These are phyloP conservation scores for Elegia similella DNA, from an alignment of 2,888 invertebrate genomes.

Conservation along the genomic window DNA sequence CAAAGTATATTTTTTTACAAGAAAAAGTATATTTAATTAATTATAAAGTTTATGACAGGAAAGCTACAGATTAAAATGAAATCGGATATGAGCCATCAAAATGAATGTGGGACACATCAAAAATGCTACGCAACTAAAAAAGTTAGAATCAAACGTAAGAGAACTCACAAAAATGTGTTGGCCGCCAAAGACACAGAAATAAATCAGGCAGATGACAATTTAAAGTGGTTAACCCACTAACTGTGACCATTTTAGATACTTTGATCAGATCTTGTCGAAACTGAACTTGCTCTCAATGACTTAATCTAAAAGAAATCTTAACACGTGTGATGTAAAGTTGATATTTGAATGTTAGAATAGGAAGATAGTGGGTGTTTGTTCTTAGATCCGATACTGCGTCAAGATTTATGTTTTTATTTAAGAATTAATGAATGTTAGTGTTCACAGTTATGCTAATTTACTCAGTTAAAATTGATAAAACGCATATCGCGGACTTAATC, in stretches of 20 bases:
- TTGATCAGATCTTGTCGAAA: slow-evolving; percentile 79
- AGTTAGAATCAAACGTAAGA: slow-evolving; percentile 34
- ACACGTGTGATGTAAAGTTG: slow-evolving; percentile 44
- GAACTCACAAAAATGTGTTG: slow-evolving; percentile 71
- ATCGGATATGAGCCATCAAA: slow-evolving; percentile 17
- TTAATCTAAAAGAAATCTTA: slow-evolving; percentile 38
- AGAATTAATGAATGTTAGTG: slow-evolving; percentile 76
- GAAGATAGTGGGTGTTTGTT: slow-evolving; percentile 73
- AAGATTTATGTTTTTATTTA: slow-evolving; percentile 81
- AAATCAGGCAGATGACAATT: slow-evolving; percentile 83
- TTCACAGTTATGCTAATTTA: slow-evolving; percentile 76
- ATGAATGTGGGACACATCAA: slow-evolving; percentile 15
- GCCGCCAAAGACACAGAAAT: slow-evolving; percentile 78
- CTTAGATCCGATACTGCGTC: slow-evolving; percentile 65
- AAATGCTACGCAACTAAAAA: slow-evolving; percentile 23
- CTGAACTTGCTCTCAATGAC: slow-evolving; percentile 47
- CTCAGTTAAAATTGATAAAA: slow-evolving; percentile 53
- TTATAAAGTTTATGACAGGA: neutral
- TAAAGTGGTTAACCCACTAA: slow-evolving; percentile 83
- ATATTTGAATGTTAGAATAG: slow-evolving; percentile 40
- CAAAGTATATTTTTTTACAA: too few species aligned
- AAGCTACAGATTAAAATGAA: slow-evolving; percentile 15
- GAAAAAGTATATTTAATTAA: neutral
- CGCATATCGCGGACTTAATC: slow-evolving; percentile 25
- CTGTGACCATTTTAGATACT: slow-evolving; percentile 83